Percentiles rank a stretch among this genome's conserved stretches.
phyloP scores from a whole-genome alignment of 2,888 invertebrate genomes.

The Apotomis turbidana region DNA sequence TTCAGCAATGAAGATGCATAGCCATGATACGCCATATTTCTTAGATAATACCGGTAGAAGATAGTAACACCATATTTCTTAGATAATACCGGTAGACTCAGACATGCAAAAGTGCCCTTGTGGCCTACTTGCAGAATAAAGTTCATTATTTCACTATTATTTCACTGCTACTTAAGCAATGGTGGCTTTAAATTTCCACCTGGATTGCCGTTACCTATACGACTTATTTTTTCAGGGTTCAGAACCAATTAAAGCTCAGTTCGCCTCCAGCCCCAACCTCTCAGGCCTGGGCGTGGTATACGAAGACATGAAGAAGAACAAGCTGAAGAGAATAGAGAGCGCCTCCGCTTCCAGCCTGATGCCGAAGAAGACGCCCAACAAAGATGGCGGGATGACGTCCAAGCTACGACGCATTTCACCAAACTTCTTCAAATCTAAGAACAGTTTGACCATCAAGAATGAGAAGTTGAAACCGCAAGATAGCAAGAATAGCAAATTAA shows the following conservation, averaged over 20 bases:
- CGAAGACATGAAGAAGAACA: conserved; percentile 59
- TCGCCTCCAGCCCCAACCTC: conserved; percentile 74
- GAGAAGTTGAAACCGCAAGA: conserved; percentile 55
- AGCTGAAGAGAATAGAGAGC: conserved; percentile 63
- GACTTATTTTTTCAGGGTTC: conserved; percentile 57
- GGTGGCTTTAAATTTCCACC: too few species aligned
- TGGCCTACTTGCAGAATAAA: too few species aligned
- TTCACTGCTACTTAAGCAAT: too few species aligned
- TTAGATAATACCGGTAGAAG: too few species aligned
- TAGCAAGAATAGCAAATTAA: conserved; percentile 58
- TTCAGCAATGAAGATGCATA: too few species aligned
- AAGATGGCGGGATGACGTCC: conserved; percentile 58
- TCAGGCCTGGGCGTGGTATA: conserved; percentile 54
- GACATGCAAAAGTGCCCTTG: too few species aligned
- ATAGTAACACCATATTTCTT: too few species aligned
- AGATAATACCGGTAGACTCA: too few species aligned
- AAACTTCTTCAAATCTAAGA: conserved; percentile 63
- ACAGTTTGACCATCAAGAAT: conserved; percentile 48
- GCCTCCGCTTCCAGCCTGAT: conserved; percentile 67
- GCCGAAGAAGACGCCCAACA: conserved; percentile 50
- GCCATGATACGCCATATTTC: too few species aligned
- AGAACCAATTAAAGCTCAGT: conserved; percentile 67
- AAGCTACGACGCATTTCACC: conserved; percentile 68
- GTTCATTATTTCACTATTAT: too few species aligned
- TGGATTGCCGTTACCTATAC: too few species aligned